Evolutionary conservation across 2,797 vertebrate genomes (phyloP), one percentile per base, ranked within the genome.

Genomic region (Danio tinwini): DNA sequence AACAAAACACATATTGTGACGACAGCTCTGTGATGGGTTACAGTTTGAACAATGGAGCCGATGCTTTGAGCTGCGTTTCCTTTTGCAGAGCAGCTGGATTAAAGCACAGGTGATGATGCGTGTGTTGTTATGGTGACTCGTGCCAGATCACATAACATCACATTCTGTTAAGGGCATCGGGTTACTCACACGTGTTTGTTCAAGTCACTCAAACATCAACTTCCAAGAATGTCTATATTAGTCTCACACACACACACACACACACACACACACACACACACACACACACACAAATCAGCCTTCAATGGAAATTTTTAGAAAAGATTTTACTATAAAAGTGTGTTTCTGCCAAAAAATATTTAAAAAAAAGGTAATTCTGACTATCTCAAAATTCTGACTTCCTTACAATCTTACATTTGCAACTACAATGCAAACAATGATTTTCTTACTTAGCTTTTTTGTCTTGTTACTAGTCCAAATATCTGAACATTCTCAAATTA

Each of bases 61-160:
- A 74, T 37, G 59, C 8, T 55, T 21, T 71, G 45, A n/a, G 29
- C n/a, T 42, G 42, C 8, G 19, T 39, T 63, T 74, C 21, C 47
- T 29, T 74, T 47, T 19, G 44, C 45, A 42, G 6, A 59, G 7
- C 67, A 50, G 50, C 19, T 49, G 65, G 29, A 64, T 69, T 6
- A 37, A 45, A 64, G 37, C 49, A 61, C 44, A 64, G 62, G 55
- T 7, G 40, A 63, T 19, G 64, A 76, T 50, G 63, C 14, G n/a
- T 44, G 62, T 56, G 76, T 61, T 50, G 62, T 63, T 49, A 76
- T 56, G 61, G 44, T 72, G 64, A 64, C 72, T 74, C 71, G 39
- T 62, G 29, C 13, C 13, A 74, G 77, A 55, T 83, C 78, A 40
- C 14, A 65, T 81, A n/a, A 52, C 65, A 9, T 76, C 55, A 71